phyloP scores from a whole-genome alignment of 2,888 invertebrate species.

The Tipula vernalis region DNA sequence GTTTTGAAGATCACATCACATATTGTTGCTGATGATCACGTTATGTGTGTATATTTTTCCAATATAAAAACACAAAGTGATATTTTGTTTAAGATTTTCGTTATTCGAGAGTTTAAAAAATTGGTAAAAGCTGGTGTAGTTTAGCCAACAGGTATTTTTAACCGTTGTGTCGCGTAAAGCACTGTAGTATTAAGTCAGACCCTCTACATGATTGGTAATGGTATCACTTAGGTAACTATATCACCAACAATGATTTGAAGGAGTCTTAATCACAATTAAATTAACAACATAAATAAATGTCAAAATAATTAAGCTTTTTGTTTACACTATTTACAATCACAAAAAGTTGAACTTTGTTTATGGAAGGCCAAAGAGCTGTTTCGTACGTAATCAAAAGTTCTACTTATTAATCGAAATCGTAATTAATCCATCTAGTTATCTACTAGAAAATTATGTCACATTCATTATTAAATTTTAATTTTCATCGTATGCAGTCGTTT shows the following conservation, averaged over 20 bases:
- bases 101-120: neutral
- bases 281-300: neutral
- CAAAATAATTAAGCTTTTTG: neutral
- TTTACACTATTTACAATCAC: neutral
- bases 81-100: neutral
- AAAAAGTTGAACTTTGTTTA: neutral
- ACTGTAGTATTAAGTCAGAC: too few relatives aligned
- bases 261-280: neutral
- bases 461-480: neutral
- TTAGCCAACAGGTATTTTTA: neutral
- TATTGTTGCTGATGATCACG: neutral
- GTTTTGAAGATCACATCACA: neutral
- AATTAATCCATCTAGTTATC: neutral
- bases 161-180: too few relatives aligned
- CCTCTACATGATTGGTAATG: too few relatives aligned
- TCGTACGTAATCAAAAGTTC: too few relatives aligned
- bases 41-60: neutral
- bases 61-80: neutral
- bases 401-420: neutral
- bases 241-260: neutral
- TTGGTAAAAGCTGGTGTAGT: neutral
- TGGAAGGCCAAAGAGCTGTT: too few relatives aligned
- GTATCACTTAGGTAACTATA: too few relatives aligned
- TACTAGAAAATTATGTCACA: neutral
- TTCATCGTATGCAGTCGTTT: neutral